Evolutionary conservation across 2,797 vertebrate species (phyloP), one percentile per base, ranked within the genome.

Genomic region (Hydrophis major): DNA sequence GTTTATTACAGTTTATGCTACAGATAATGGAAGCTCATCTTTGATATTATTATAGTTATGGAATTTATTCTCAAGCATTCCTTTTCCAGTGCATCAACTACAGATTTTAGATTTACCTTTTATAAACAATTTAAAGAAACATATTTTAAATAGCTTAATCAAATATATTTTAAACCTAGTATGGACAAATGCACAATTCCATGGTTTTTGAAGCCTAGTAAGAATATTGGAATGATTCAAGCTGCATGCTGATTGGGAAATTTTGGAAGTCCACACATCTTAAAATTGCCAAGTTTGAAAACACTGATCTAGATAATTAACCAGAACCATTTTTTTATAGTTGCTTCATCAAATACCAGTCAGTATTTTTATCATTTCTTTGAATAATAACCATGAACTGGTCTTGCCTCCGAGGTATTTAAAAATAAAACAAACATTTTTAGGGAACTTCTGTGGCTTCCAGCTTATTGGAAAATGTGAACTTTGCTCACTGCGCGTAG

Each of bases 381-480:
- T 78, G 74, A 78, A 22, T 78, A 78, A 42, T 42, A 42, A 78
- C 8, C 18, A 78, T 78, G 74, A 56, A 2, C 42, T 78, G 55
- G 8, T 53, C 83, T 53, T 89, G 55, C 12, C 69, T 60, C 60
- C 89, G 16, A 50, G 13, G 13, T 10, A 14, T 12, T 37, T 63
- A 27, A n/a, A 90, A 16, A 20, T 87, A 22, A 90, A 16, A 20
- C 74, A 56, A 50, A 74, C 90, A 6, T 50, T 4, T 53, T 8
- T 50, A 50, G 20, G 20, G 57, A 55, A 28, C 37, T 88, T 32
- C 27, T 42, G 42, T 25, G 88, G 18, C 55, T 37, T 69, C 0
- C 1, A 14, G 0, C 2, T 6, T 89, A 5, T 83, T 0, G 0
- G 0, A 0, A 3, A 63, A 6, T 28, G 27, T 57, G 7, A 56